Evolutionary conservation across 2,797 vertebrate species (phyloP).

Genomic region (Mus minutoides): DNA sequence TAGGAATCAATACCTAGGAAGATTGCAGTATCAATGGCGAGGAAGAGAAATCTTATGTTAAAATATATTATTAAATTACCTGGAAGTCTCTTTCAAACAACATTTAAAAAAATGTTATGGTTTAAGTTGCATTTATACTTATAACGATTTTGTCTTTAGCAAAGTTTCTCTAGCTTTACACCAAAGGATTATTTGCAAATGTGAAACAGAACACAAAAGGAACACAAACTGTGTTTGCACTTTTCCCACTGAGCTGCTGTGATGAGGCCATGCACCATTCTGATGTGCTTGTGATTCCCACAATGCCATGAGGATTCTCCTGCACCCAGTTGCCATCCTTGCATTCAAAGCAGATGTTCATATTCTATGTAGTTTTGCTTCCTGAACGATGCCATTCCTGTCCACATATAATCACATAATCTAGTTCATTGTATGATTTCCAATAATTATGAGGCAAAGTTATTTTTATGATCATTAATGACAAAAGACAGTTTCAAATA

Average conservation of each 20-base stretch:
- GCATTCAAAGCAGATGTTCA: neutral
- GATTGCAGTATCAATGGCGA: neutral
- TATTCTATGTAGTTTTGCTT: neutral
- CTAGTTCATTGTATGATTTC: conserved; percentile 37
- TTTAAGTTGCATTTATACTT: conserved; percentile 10
- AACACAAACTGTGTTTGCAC: neutral
- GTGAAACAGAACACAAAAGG: neutral
- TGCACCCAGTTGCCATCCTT: neutral
- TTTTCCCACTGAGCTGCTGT: neutral
- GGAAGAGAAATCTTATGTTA: conserved; percentile 30
- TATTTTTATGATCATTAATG: conserved; percentile 33
- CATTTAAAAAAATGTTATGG: neutral
- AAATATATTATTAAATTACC: neutral
- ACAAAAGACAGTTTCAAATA: neutral
- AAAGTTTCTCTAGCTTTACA: neutral
- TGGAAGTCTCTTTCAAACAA: conserved; percentile 16
- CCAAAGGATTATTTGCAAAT: neutral
- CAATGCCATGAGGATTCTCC: neutral
- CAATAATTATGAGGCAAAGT: neutral
- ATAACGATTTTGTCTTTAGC: neutral
- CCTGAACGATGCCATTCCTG: neutral
- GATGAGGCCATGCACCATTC: neutral
- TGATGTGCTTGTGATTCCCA: neutral
- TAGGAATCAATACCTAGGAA: neutral
- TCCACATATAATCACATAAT: neutral